phyloP scores from a whole-genome alignment of 2,797 vertebrate genomes.

The Phrynocephalus vlangalii region DNA sequence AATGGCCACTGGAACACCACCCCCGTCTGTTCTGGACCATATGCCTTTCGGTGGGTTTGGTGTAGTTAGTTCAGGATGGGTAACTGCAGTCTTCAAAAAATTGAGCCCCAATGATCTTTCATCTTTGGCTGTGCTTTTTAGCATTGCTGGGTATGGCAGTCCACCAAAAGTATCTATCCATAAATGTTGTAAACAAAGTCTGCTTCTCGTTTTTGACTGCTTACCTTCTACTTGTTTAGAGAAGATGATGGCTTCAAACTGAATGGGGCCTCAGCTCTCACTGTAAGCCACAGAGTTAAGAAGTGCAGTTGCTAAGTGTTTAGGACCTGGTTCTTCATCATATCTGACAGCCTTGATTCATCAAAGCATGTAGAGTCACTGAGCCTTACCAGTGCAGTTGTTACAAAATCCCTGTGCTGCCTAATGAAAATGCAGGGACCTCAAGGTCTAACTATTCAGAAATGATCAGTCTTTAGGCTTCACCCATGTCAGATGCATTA shows the following conservation, averaged over 20 bases:
- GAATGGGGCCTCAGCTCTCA: not conserved
- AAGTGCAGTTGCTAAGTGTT: slow-evolving; percentile 14
- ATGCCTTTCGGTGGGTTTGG: not conserved
- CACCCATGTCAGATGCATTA: slow-evolving; percentile 6
- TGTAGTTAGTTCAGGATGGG: not conserved
- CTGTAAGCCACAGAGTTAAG: not conserved
- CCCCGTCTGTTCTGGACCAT: not conserved
- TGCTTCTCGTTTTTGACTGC: not conserved
- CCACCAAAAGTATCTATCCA: not conserved
- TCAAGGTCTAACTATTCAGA: slow-evolving; percentile 63
- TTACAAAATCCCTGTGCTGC: slow-evolving; percentile 51
- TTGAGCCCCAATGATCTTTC: not conserved
- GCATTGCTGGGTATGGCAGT: not conserved
- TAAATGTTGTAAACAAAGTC: not conserved
- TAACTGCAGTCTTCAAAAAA: not conserved
- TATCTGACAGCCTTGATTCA: slow-evolving; percentile 30
- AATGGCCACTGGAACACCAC: not conserved
- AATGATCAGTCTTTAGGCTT: slow-evolving; percentile 32
- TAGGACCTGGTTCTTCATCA: slow-evolving; percentile 29
- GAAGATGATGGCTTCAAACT: not conserved
- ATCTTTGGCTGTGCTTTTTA: not conserved
- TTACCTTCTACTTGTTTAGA: not conserved
- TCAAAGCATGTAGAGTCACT: slow-evolving; percentile 26
- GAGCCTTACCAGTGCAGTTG: slow-evolving; percentile 39
- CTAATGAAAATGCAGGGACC: slow-evolving; percentile 27